phyloP scores from a whole-genome alignment of 2,888 invertebrate species.

The Cybosia mesomella region DNA sequence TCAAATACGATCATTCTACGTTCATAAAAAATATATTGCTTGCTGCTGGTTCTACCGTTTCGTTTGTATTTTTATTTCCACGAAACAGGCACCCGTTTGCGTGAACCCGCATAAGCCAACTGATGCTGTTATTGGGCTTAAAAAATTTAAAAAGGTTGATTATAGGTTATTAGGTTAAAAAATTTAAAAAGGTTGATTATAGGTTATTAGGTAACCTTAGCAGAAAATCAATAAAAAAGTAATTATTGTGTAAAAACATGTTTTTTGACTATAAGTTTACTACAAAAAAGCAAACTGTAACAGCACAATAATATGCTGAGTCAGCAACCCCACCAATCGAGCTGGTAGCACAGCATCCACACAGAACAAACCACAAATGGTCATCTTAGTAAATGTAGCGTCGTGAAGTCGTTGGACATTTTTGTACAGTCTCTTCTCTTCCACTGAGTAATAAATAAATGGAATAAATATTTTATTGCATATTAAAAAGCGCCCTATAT shows the following conservation, averaged over 20 bases:
- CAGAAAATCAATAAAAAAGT: background rate
- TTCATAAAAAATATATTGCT: too few relatives aligned
- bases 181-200: too few relatives aligned
- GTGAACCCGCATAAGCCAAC: too few relatives aligned
- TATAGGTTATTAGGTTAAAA: too few relatives aligned
- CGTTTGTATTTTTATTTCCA: too few relatives aligned
- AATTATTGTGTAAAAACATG: background rate
- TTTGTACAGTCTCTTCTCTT: constrained; percentile 5
- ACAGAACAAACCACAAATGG: background rate
- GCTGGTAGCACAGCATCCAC: background rate
- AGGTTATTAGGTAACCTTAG: too few relatives aligned
- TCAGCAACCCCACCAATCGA: background rate
- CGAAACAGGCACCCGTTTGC: too few relatives aligned
- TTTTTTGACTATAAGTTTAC: background rate
- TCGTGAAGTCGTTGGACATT: background rate
- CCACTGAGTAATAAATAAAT: background rate
- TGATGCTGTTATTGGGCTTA: too few relatives aligned
- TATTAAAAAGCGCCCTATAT: background rate
- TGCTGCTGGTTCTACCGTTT: too few relatives aligned
- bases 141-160: too few relatives aligned
- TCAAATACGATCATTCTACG: too few relatives aligned
- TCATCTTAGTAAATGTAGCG: background rate
- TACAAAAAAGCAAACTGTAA: constrained; percentile 9
- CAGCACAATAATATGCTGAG: constrained; percentile 1
- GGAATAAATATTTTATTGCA: background rate